These are phyloP conservation scores for Drosophila subobscura DNA, from an alignment of 1,140 invertebrate genomes.

Conservation along the genomic window DNA sequence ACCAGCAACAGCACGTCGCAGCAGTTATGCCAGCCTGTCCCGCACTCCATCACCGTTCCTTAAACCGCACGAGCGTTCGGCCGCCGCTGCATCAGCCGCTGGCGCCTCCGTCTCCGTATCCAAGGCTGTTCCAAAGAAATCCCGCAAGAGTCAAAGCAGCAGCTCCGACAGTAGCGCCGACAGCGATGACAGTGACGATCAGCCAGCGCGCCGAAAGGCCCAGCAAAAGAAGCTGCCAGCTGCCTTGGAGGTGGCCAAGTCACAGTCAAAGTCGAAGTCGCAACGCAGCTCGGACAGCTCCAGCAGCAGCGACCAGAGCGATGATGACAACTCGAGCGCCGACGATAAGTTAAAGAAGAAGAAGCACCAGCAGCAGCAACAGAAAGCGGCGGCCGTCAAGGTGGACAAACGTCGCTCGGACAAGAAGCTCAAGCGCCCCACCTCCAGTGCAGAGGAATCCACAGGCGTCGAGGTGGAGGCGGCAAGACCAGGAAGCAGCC, in stretches of 20 bases:
- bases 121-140: slow-evolving; percentile 83
- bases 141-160: slow-evolving; percentile 80
- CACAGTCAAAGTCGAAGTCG: slow-evolving; percentile 59
- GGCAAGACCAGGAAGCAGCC: slow-evolving; percentile 26
- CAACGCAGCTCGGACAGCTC: slow-evolving; percentile 70
- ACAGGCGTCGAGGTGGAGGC: slow-evolving; percentile 3
- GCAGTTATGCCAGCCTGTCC: slow-evolving; percentile 86
- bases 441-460: slow-evolving; percentile 35
- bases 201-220: slow-evolving; percentile 30
- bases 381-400: slow-evolving; percentile 29
- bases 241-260: slow-evolving; percentile 17
- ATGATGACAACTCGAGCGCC: slow-evolving; percentile 55
- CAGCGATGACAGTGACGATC: slow-evolving; percentile 73
- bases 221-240: slow-evolving; percentile 21
- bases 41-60: slow-evolving; percentile 92
- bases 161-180: slow-evolving; percentile 83
- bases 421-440: slow-evolving; percentile 50
- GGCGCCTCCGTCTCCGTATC: slow-evolving; percentile 10
- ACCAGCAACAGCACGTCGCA: slow-evolving; percentile 28
- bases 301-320: slow-evolving; percentile 79
- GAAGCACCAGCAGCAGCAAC: slow-evolving; percentile 28
- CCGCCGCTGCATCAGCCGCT: slow-evolving; percentile 53
- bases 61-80: slow-evolving; percentile 87
- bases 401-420: slow-evolving; percentile 64
- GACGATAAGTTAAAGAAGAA: slow-evolving; percentile 79